phyloP scores from a whole-genome alignment of 2,113 vertebrate species.

The Urocolius indicus region DNA sequence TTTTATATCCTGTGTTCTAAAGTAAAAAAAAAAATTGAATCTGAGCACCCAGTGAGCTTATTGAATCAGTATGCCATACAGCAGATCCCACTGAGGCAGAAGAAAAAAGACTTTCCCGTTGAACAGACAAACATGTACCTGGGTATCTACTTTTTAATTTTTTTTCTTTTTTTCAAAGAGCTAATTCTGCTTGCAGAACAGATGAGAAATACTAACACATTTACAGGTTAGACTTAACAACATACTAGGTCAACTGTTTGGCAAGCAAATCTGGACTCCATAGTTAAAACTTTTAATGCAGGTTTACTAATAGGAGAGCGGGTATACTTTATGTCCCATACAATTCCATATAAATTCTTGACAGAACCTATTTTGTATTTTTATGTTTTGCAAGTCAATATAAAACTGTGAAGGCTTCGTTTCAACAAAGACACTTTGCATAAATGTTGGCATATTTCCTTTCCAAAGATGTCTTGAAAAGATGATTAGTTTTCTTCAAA shows the following conservation, averaged over 20 bases:
- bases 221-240: background rate
- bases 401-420: background rate
- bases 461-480: background rate
- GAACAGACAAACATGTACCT: background rate
- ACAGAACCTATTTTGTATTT: background rate
- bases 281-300: background rate
- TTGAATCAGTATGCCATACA: slow-evolving; percentile 14
- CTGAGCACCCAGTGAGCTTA: slow-evolving; percentile 25
- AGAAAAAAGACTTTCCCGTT: background rate
- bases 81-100: slow-evolving; percentile 12
- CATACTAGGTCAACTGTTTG: background rate
- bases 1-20: slow-evolving; percentile 26
- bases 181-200: background rate
- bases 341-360: slow-evolving; percentile 13
- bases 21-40: slow-evolving; percentile 4
- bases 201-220: background rate
- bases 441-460: background rate
- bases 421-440: background rate
- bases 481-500: background rate
- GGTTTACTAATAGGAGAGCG: background rate
- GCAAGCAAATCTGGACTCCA: background rate
- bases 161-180: background rate
- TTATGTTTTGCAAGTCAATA: background rate
- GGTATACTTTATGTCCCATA: background rate
- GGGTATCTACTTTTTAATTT: background rate